A percentile compares a stretch with the other conserved stretches of the same genome.
Conservation (phyloP, 2,797 vertebrate genomes). For the Ptychadena robeensis region DNA sequence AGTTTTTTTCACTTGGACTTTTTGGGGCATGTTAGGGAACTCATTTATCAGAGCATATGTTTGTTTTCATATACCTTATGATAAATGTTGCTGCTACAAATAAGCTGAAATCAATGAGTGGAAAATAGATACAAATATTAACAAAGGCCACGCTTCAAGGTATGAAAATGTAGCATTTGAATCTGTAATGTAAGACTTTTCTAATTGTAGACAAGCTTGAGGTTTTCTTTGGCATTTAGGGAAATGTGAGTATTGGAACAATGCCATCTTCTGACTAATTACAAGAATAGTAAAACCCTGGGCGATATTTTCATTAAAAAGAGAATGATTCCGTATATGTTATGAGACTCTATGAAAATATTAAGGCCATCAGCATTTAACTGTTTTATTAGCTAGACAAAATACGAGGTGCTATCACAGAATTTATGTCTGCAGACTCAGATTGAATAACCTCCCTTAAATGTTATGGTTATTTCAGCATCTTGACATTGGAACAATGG, state of each 20-base stretch:
- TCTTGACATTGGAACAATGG: no score
- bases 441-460: neutral
- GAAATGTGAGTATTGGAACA: conserved; percentile 52
- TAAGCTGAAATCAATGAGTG: conserved; percentile 56
- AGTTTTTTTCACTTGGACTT: conserved; percentile 25
- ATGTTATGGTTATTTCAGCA: neutral
- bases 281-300: conserved; percentile 45
- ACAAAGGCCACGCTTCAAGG: conserved; percentile 39
- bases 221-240: conserved; percentile 57
- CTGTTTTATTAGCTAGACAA: neutral
- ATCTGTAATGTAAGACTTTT: conserved; percentile 37
- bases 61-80: conserved; percentile 46
- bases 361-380: neutral
- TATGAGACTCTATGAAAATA: conserved; percentile 30
- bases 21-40: conserved; percentile 6
- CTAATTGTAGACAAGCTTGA: conserved; percentile 39
- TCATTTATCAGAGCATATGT: conserved; percentile 50
- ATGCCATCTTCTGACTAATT: conserved; percentile 58
- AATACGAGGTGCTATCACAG: neutral
- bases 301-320: conserved; percentile 35
- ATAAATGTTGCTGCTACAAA: conserved; percentile 49
- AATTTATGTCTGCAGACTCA: neutral
- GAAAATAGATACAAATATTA: conserved; percentile 51
- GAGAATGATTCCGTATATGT: conserved; percentile 5
- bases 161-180: conserved; percentile 51